Conservation (phyloP, 2,113 vertebrate species). For the Myodes glareolus region DNA sequence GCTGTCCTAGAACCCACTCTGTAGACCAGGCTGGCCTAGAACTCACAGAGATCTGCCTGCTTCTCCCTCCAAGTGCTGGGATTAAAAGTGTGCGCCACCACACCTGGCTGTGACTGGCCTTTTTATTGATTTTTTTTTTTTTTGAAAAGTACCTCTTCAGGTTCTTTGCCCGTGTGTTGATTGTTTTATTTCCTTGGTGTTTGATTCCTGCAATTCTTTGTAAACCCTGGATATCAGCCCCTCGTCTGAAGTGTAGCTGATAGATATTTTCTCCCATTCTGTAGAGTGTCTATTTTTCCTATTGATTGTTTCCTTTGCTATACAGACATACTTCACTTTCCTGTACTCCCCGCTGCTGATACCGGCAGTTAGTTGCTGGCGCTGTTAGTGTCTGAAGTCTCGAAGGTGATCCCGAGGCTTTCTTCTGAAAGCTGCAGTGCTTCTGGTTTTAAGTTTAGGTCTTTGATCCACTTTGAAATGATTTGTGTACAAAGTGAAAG, state of each 20-base stretch:
- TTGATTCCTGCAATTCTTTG: background rate
- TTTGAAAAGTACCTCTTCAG: background rate
- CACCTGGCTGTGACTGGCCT: background rate
- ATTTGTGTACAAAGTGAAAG: background rate
- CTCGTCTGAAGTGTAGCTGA: background rate
- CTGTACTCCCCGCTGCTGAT: background rate
- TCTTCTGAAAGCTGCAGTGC: background rate
- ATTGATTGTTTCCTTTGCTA: background rate
- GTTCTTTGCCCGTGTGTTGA: background rate
- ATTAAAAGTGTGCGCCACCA: background rate
- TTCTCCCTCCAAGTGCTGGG: background rate
- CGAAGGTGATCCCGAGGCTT: background rate
- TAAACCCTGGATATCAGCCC: background rate
- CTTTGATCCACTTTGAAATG: background rate
- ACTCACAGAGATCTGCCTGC: background rate
- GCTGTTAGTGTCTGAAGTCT: background rate
- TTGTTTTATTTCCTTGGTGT: background rate
- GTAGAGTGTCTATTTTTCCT: background rate
- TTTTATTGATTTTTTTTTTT: too few relatives aligned
- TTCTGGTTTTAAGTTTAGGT: background rate
- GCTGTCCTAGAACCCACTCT: background rate
- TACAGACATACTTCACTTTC: background rate
- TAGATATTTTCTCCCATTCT: background rate
- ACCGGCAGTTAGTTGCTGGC: background rate
- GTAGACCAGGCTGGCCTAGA: background rate